Conservation (phyloP, 2,113 vertebrate genomes). For the Mirounga angustirostris region DNA sequence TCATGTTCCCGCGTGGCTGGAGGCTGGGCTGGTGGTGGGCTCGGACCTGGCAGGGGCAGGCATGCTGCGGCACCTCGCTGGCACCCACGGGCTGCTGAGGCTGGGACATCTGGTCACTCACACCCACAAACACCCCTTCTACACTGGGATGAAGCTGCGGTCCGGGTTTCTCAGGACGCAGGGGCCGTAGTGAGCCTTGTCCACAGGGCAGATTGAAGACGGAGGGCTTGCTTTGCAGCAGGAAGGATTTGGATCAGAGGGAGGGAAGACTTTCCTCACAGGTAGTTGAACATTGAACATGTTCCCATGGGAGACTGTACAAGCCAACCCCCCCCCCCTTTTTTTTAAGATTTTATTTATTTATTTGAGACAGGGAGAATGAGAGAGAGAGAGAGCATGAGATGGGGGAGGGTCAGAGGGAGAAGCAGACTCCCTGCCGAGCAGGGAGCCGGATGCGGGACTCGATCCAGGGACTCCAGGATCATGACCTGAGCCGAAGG, state of each 20-base stretch:
- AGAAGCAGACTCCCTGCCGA: too few relatives aligned
- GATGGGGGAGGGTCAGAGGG: too few relatives aligned
- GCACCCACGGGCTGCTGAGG: background rate
- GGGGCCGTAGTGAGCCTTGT: background rate
- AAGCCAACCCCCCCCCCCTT: background rate
- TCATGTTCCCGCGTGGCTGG: background rate
- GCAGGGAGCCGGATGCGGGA: too few relatives aligned
- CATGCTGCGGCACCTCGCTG: background rate
- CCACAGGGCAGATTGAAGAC: background rate
- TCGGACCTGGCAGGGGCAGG: background rate
- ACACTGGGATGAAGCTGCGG: background rate
- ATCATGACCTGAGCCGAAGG: too few relatives aligned
- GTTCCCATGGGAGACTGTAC: background rate
- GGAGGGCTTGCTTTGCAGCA: background rate
- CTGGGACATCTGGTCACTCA: background rate
- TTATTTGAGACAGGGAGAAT: too few relatives aligned
- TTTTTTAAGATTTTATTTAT: too few relatives aligned
- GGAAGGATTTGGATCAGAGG: background rate
- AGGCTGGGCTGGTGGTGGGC: rapidly evolving
- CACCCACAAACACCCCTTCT: background rate
- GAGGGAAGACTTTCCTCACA: background rate
- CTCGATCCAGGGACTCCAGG: too few relatives aligned
- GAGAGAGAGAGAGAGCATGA: too few relatives aligned
- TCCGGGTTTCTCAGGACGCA: background rate
- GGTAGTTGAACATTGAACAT: background rate